These are phyloP conservation scores for Corythaixoides concolor DNA, from an alignment of 2,113 vertebrate genomes.

Conservation along the genomic window DNA sequence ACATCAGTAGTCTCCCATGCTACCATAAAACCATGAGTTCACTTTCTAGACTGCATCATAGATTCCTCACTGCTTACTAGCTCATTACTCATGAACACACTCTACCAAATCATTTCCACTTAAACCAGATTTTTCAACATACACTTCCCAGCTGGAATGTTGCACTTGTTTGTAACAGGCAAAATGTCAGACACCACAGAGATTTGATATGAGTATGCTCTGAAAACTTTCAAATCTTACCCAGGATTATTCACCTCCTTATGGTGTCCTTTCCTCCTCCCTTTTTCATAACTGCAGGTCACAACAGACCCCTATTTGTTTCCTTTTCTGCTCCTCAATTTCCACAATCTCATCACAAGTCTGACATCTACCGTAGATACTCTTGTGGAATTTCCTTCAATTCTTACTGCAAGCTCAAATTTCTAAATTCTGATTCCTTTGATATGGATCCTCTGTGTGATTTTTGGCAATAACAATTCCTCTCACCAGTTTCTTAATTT, in stretches of 20 bases:
- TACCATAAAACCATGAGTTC: not conserved
- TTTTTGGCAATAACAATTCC: not conserved
- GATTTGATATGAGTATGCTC: not conserved
- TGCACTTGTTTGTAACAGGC: not conserved
- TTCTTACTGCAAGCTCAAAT: not conserved
- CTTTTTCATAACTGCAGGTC: not conserved
- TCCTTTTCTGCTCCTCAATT: not conserved
- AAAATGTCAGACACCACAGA: not conserved
- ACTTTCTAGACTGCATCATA: not conserved
- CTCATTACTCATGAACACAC: not conserved
- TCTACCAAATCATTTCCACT: not conserved
- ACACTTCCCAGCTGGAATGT: not conserved
- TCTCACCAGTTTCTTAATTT: not conserved
- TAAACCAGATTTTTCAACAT: not conserved
- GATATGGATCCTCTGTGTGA: not conserved
- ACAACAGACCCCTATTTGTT: not conserved
- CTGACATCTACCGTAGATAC: not conserved
- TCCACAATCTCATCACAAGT: not conserved
- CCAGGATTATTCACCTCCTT: not conserved
- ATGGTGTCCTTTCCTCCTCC: not conserved
- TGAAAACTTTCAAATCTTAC: not conserved
- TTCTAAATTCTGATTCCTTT: not conserved
- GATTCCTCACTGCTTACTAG: not conserved
- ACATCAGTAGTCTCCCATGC: not conserved
- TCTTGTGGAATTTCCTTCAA: not conserved